Conservation (phyloP, 2,888 invertebrate species). For the Crocallis elinguaria region DNA sequence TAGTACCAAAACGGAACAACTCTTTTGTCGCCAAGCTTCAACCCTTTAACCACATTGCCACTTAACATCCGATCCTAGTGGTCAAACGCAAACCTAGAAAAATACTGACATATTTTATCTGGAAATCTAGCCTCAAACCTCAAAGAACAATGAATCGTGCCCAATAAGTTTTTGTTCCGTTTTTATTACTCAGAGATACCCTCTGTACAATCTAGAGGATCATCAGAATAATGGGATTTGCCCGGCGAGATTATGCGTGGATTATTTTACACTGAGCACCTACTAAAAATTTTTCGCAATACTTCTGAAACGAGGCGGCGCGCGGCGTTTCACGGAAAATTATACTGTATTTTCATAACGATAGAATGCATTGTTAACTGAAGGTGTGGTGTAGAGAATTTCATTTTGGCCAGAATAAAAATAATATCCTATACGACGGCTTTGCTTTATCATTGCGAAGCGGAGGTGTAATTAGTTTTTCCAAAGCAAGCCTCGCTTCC, state of each 20-base stretch:
- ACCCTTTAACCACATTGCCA: no score
- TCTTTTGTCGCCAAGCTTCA: no score
- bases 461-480: constrained; percentile 82
- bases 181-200: constrained; percentile 28
- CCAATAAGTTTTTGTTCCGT: constrained; percentile 16
- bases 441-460: constrained; percentile 84
- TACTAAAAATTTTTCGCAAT: constrained; percentile 68
- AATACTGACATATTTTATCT: no score
- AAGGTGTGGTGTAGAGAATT: constrained; percentile 54
- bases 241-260: constrained; percentile 79
- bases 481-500: constrained; percentile 62
- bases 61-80: no score
- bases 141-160: constrained; percentile 6
- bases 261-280: constrained; percentile 77
- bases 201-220: constrained; percentile 61
- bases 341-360: background rate
- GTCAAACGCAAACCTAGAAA: no score
- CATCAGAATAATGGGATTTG: constrained; percentile 83
- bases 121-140: background rate
- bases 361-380: constrained; percentile 44
- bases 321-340: constrained; percentile 16
- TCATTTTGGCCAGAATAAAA: constrained; percentile 83
- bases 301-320: constrained; percentile 26
- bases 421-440: constrained; percentile 82
- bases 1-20: no score